A percentile compares a stretch with the other conserved stretches of the same genome.
Evolutionary conservation across 2,888 invertebrate species (phyloP).

Genomic region (Cephus rjabovi): DNA sequence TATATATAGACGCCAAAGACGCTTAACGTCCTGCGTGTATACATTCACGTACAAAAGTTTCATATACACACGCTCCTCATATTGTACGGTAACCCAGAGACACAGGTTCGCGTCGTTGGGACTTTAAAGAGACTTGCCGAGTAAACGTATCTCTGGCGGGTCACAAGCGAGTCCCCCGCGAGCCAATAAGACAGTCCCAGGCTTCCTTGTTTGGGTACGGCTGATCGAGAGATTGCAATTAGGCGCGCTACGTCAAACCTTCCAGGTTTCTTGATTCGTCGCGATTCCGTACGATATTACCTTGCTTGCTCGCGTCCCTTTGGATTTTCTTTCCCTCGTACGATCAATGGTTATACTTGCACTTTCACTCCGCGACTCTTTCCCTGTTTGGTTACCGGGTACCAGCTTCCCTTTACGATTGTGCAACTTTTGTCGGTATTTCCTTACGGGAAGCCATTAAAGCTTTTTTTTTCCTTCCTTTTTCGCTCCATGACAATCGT

Average conservation of each 20-base stretch:
- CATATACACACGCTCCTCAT: background rate
- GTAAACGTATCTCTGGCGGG: conserved; percentile 3
- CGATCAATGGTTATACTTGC: conserved; percentile 21
- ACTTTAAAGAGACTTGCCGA: background rate
- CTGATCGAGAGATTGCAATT: conserved; percentile 47
- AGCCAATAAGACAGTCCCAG: conserved; percentile 38
- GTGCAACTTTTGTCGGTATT: background rate
- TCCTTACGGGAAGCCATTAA: background rate
- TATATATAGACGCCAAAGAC: background rate
- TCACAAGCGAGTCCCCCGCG: background rate
- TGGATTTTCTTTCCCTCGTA: conserved; percentile 29
- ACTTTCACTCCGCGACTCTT: background rate
- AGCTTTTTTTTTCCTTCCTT: background rate
- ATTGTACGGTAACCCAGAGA: background rate
- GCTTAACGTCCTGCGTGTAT: background rate
- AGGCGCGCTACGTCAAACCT: conserved; percentile 51
- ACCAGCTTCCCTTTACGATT: background rate
- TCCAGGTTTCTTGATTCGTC: conserved; percentile 20
- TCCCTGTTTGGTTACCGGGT: background rate
- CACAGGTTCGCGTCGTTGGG: background rate
- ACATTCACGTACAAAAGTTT: background rate
- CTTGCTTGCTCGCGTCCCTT: background rate
- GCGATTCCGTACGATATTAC: background rate
- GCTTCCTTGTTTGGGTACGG: conserved; percentile 47
- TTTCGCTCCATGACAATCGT: background rate